phyloP scores from a whole-genome alignment of 2,797 vertebrate species.

The Myripristis murdjan region DNA sequence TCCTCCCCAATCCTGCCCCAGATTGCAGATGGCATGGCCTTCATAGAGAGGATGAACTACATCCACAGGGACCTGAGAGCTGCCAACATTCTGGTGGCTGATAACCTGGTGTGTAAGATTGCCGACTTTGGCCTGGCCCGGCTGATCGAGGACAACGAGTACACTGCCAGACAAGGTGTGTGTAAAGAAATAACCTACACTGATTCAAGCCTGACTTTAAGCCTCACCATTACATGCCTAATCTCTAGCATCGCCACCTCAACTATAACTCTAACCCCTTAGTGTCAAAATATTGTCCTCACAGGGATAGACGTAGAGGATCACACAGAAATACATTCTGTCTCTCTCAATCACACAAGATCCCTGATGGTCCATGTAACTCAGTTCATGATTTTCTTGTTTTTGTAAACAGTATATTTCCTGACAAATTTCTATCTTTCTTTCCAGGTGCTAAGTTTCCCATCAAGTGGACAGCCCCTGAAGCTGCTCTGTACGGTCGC shows the following conservation, averaged over 20 bases:
- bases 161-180: constrained; percentile 97
- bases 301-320: not conserved
- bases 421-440: not conserved
- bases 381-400: not conserved
- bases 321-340: not conserved
- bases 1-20: constrained; percentile 44
- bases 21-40: constrained; percentile 99
- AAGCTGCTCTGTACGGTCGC: constrained; percentile 95
- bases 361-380: too few relatives aligned
- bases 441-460: constrained; percentile 96
- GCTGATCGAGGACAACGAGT: constrained; percentile 99
- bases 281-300: not conserved
- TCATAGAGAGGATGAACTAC: constrained; percentile 99
- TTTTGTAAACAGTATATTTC: too few relatives aligned
- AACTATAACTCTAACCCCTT: not conserved
- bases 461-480: constrained; percentile 98
- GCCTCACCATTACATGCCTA: too few relatives aligned
- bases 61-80: constrained; percentile 98
- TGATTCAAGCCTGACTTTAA: not conserved
- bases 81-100: constrained; percentile 97
- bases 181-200: not conserved
- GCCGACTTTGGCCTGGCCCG: constrained; percentile 98
- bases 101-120: constrained; percentile 98
- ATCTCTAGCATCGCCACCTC: not conserved
- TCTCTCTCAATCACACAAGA: not conserved